These are phyloP conservation scores for Atethmia centrago DNA, from an alignment of 2,888 invertebrate species.

Conservation along the genomic window DNA sequence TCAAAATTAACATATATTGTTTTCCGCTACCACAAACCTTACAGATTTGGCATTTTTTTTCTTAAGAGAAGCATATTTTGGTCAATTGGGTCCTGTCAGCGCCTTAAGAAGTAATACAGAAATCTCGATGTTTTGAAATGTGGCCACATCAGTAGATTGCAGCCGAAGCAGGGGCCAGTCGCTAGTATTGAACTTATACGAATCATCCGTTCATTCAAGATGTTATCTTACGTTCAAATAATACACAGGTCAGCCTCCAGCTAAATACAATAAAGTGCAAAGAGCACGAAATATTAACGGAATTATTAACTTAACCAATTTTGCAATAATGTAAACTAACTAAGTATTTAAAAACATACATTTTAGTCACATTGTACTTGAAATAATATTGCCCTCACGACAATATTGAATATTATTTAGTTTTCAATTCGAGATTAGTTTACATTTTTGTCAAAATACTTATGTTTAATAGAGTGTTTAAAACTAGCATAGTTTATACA, in stretches of 20 bases:
- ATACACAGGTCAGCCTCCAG: conserved; percentile 9
- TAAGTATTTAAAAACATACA: background rate
- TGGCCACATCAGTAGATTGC: background rate
- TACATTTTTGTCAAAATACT: conserved; percentile 32
- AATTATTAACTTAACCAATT: conserved; percentile 16
- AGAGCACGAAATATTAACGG: conserved; percentile 16
- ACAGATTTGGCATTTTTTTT: too few species aligned
- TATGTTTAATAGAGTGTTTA: conserved; percentile 35
- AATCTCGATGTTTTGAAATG: background rate
- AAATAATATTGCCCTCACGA: background rate
- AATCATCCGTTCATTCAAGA: background rate
- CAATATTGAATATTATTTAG: background rate
- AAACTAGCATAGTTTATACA: conserved; percentile 35
- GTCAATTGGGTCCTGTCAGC: too few species aligned
- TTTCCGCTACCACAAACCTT: too few species aligned
- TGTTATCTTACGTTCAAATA: background rate
- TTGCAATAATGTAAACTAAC: conserved; percentile 35
- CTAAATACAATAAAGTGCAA: conserved; percentile 3
- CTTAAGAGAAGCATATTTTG: too few species aligned
- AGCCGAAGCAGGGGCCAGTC: too few species aligned
- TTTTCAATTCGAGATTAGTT: conserved; percentile 2
- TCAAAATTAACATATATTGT: too few species aligned
- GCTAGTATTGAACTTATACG: background rate
- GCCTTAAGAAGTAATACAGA: too few species aligned
- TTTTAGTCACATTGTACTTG: conserved; percentile 31